Base-by-base conservation (phyloP, 2,888 invertebrate species). In the Ennomos quercinarius region DNA sequence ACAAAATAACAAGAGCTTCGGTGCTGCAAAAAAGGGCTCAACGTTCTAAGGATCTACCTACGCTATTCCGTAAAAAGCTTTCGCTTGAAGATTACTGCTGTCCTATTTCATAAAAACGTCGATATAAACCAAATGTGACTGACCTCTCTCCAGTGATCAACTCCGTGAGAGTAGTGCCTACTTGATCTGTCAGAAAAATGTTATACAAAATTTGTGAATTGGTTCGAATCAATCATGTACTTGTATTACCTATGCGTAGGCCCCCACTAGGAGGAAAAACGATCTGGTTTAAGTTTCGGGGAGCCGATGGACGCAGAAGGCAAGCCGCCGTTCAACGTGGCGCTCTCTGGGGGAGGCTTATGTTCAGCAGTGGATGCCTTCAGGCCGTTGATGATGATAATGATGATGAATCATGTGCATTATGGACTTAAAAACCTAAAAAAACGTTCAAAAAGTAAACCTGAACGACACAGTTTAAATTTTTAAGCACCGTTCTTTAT, bases 51-150 rank as follows among this genome's bases (percentile, higher is more conserved):
- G 27, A 5, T 27, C 27, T 27, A 27, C 34, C 13, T 43, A 35
- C n/a, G 10, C 37, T 10, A n/a, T 44, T 50, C 34, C 36, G 46
- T 49, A 54, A 54, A 54, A 54, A 59, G 50, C 49, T 45, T 54
- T 54, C 11, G 40, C 49, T 50, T 36, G 35, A 50, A 42, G 50
- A 46, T 48, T 17, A 10, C 48, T 52, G 54, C 27, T 27, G 54
- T 43, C 60, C 60, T 40, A 53, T 60, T 59, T 47, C 39, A 47
- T 55, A 55, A 46, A 55, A 55, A 60, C 37, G 17, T 50, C 42
- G 40, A 53, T 49, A 49, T 52, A 53, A 52, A 58, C 39, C 43
- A 40, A 58, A 53, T 53, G 43, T 46, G 50, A 50, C 51, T 57
- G 57, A 43, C 57, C 47, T 57, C 46, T 27, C 3, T 6, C 27